A percentile compares a stretch with the other conserved stretches of the same genome.
phyloP scores from a whole-genome alignment of 2,113 vertebrate genomes.

The Macaca fascicularis region T2T-MFA8v1.1 NC_088388.1:31016001-31016500 shows the following conservation, averaged over 20 bases:
- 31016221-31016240: not conserved
- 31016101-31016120: not conserved
- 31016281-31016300: slow-evolving; percentile 46
- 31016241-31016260: not conserved
- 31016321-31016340: slow-evolving; percentile 50
- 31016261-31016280: slow-evolving; percentile 32
- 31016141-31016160: not conserved
- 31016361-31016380: not conserved
- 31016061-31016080: slow-evolving; percentile 23
- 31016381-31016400: not conserved
- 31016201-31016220: not conserved
- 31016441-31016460: not conserved
- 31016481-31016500: not conserved
- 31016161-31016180: not conserved
- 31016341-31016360: not conserved
- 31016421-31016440: not conserved
- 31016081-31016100: not conserved
- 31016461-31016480: not conserved
- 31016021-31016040: not conserved
- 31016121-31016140: not conserved
- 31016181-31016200: not conserved
- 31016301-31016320: slow-evolving; percentile 39
- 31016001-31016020: not conserved
- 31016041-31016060: not conserved
- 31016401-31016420: not conserved